Conservation (phyloP, 2,113 vertebrate species). For the Orycteropus afer region DNA sequence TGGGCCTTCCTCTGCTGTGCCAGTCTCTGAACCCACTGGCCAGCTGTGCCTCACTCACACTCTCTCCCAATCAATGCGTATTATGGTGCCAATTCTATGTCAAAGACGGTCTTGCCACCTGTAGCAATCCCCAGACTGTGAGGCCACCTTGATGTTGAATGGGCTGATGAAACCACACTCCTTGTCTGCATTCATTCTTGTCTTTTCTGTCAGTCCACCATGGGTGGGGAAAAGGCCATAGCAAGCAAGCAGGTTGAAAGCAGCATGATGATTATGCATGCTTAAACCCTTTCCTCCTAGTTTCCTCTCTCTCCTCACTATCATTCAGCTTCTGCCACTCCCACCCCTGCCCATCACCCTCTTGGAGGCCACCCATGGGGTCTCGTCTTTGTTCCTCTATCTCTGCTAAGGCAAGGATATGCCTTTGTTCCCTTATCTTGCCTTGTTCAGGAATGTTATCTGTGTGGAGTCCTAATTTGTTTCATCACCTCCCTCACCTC, state of each 20-base stretch:
- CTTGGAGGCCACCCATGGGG: neutral
- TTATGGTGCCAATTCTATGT: neutral
- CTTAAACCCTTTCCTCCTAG: neutral
- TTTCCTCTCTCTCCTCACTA: neutral
- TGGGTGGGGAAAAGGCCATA: neutral
- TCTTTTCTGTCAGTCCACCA: neutral
- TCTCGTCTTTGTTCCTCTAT: constrained; percentile 60
- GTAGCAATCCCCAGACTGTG: neutral
- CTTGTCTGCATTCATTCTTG: neutral
- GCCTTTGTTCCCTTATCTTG: constrained; percentile 73
- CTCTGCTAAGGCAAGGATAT: constrained; percentile 46
- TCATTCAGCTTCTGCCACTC: neutral
- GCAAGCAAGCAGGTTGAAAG: neutral
- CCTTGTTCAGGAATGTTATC: constrained; percentile 71
- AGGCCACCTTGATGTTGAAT: neutral
- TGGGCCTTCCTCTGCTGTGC: neutral
- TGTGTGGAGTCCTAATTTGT: constrained; percentile 52
- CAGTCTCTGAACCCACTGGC: neutral
- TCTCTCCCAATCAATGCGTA: neutral
- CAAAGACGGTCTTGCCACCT: neutral
- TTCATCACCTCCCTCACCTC: constrained; percentile 51
- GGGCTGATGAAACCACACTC: neutral
- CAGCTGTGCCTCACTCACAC: neutral
- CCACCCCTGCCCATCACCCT: neutral
- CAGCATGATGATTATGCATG: neutral